Evolutionary conservation across 2,797 vertebrate genomes (phyloP), one percentile per base, ranked within the genome.

Genomic region (Lateolabrax maculatus): DNA sequence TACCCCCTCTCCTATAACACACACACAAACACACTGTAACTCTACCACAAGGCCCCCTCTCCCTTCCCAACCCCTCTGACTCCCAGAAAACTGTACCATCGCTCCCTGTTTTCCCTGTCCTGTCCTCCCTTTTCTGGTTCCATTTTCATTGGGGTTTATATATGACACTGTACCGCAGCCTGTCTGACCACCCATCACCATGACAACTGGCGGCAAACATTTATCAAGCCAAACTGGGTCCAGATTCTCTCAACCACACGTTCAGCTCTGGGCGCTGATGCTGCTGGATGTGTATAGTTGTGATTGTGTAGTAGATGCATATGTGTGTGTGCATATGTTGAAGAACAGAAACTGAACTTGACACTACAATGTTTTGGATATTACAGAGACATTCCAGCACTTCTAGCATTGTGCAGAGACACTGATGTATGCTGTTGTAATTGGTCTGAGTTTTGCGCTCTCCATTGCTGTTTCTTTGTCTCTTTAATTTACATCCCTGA

Each of bases 121-220:
- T 75, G 18, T 80, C 56, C 53, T 71, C 39, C 53, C 77, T 66
- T n/a, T 39, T 64, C 79, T 81, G 77, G 62, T 71, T 90, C 74
- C 48, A 73, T 86, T 91, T 89, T 79, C 76, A 76, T 37, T 79
- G 29, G 55, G 64, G 79, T 87, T 87, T 90, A 85, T 84, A 91
- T 86, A 90, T 73, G 87, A 88, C 77, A 82, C 76, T 68, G 19
- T 64, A 87, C 88, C 90, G 25, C 90, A 87, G 82, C 66, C 77
- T n/a, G 81, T 87, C 84, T 89, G 84, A 89, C 90, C 90, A 87
- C 68, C 70, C 73, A 57, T 93, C 55, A 21, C 89, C 89, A 93
- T 94, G 93, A 91, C 93, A 90, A 95, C 94, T 84, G 82, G 84
- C 71, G 70, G 82, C 87, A 94, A 95, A 94, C 94, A 94, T 93